A percentile compares a stretch with the other conserved stretches of the same genome.
Conservation (phyloP, 1,140 invertebrate species). For the Holcopasites calliopsidis region DNA sequence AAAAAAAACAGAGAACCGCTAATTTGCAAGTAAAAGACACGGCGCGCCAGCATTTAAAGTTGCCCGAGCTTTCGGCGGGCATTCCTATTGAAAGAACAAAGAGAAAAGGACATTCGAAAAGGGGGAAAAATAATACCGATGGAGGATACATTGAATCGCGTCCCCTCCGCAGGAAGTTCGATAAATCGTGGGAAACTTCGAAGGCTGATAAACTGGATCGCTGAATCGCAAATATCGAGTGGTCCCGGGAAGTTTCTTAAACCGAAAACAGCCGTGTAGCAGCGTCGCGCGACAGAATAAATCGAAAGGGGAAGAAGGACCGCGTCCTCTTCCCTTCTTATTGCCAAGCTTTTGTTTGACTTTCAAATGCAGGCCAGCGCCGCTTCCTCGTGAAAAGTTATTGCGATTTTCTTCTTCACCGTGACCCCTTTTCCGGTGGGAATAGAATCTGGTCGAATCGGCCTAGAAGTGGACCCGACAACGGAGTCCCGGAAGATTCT, state of each 20-base stretch:
- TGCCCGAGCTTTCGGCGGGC: slow-evolving; percentile 28
- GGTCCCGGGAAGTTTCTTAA: neutral
- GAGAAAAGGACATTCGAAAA: neutral
- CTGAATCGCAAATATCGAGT: slow-evolving; percentile 31
- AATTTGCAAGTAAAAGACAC: slow-evolving; percentile 28
- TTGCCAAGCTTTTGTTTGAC: slow-evolving; percentile 60
- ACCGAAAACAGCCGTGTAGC: neutral
- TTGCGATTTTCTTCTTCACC: slow-evolving; percentile 34
- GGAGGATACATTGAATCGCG: neutral
- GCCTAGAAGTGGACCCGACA: neutral
- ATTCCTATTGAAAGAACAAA: neutral
- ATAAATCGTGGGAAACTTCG: neutral
- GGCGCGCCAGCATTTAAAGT: neutral
- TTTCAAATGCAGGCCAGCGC: slow-evolving; percentile 55
- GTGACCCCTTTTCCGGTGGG: neutral
- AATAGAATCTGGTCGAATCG: neutral
- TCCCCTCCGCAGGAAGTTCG: neutral
- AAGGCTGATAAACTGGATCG: slow-evolving; percentile 31
- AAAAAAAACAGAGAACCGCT: neutral
- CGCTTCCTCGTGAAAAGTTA: slow-evolving; percentile 25
- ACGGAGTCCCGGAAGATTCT: neutral
- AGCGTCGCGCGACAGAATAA: slow-evolving; percentile 15
- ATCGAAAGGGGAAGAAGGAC: neutral
- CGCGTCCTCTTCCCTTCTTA: slow-evolving; percentile 15
- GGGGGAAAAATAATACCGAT: neutral